Conservation (phyloP, 2,113 vertebrate species). For the Pitta sordida region DNA sequence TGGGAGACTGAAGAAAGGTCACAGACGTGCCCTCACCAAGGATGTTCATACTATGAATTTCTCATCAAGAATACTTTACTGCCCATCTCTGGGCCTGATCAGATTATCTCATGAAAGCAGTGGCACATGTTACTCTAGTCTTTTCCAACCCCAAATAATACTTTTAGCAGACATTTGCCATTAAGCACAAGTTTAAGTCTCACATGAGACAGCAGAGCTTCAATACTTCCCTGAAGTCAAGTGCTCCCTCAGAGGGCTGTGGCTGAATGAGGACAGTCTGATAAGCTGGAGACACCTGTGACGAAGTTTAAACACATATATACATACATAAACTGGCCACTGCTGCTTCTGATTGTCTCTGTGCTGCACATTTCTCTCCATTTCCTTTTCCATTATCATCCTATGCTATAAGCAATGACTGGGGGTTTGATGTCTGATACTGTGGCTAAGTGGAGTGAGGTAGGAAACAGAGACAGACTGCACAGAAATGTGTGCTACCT, state of each 20-base stretch:
- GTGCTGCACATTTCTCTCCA: background rate
- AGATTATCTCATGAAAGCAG: background rate
- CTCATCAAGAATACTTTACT: background rate
- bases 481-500: background rate
- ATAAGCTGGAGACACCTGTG: background rate
- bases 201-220: background rate
- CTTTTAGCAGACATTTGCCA: background rate
- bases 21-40: background rate
- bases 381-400: background rate
- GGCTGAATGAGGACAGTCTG: background rate
- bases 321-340: background rate
- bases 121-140: background rate
- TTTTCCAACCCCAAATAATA: background rate
- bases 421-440: background rate
- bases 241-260: background rate
- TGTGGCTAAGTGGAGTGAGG: background rate
- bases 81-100: background rate
- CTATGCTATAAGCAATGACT: background rate
- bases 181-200: background rate
- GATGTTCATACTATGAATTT: background rate
- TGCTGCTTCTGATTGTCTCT: background rate
- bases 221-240: background rate
- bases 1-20: background rate
- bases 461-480: fast-evolving
- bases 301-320: background rate